Evolutionary conservation across 2,113 vertebrate genomes (phyloP).

Genomic region (Sphyrna mokarran): DNA sequence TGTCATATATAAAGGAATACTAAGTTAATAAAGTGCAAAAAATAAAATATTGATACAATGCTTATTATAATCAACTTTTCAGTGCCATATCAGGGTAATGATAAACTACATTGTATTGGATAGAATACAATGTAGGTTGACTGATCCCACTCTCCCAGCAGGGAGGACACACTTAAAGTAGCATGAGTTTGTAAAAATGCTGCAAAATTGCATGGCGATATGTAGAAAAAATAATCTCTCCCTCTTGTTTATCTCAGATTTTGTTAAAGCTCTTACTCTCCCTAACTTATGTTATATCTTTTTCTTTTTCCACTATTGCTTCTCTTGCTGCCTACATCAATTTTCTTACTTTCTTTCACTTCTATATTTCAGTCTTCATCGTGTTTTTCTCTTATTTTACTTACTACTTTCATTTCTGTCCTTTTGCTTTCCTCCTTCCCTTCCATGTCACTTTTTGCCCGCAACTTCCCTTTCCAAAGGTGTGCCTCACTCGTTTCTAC

Average conservation of each 20-base stretch:
- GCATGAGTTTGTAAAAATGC: neutral
- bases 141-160: neutral
- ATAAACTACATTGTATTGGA: neutral
- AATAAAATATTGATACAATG: neutral
- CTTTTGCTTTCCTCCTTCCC: neutral
- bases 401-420: neutral
- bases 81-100: neutral
- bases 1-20: neutral
- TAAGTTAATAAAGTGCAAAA: neutral
- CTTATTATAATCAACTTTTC: neutral
- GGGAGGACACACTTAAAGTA: neutral
- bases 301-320: neutral
- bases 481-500: neutral
- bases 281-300: neutral
- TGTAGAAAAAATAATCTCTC: neutral
- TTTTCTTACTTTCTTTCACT: neutral
- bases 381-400: neutral
- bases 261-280: neutral
- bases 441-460: neutral
- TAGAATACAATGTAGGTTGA: neutral
- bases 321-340: neutral
- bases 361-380: neutral
- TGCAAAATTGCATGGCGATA: neutral
- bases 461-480: neutral
- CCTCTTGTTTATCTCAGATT: neutral